A percentile compares a stretch with the other conserved stretches of the same genome.
These are phyloP conservation scores for Thecocarcelia acutangulata DNA, from an alignment of 2,888 invertebrate species.

Conservation along the genomic window DNA sequence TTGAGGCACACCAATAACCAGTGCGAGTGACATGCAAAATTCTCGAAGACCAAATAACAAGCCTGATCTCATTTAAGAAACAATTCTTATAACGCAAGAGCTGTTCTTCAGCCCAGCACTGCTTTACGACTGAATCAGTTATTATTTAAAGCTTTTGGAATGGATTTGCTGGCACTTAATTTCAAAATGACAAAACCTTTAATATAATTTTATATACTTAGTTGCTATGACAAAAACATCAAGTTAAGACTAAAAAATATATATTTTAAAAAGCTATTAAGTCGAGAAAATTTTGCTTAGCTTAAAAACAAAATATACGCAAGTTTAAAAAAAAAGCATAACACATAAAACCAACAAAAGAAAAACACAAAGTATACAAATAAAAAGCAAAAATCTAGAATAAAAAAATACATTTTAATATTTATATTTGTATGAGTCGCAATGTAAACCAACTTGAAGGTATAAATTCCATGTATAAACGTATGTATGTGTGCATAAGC, in stretches of 20 bases:
- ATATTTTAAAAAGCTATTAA: background rate
- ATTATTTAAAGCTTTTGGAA: conserved; percentile 3
- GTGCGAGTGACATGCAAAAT: too few species aligned
- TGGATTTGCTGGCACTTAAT: conserved; percentile 4
- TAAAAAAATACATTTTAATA: conserved; percentile 9
- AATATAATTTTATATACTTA: background rate
- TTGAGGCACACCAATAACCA: too few species aligned
- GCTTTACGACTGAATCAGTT: too few species aligned
- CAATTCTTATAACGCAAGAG: too few species aligned
- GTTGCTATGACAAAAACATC: background rate
- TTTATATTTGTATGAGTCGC: background rate
- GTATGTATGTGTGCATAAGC: background rate
- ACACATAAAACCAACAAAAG: background rate
- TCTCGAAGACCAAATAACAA: too few species aligned
- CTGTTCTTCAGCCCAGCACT: too few species aligned
- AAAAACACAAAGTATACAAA: too few species aligned
- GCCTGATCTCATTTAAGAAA: too few species aligned
- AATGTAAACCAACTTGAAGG: conserved; percentile 14
- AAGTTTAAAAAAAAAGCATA: background rate
- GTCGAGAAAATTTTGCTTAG: conserved; percentile 1
- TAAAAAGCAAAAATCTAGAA: too few species aligned
- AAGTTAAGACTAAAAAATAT: conserved; percentile 19
- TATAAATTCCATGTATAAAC: background rate
- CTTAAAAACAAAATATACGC: background rate
- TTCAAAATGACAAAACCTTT: background rate